Percentiles rank a stretch among this genome's conserved stretches.
These are phyloP conservation scores for Sebastes glaucus DNA, from an alignment of 2,797 vertebrate genomes.

Conservation along the genomic window DNA sequence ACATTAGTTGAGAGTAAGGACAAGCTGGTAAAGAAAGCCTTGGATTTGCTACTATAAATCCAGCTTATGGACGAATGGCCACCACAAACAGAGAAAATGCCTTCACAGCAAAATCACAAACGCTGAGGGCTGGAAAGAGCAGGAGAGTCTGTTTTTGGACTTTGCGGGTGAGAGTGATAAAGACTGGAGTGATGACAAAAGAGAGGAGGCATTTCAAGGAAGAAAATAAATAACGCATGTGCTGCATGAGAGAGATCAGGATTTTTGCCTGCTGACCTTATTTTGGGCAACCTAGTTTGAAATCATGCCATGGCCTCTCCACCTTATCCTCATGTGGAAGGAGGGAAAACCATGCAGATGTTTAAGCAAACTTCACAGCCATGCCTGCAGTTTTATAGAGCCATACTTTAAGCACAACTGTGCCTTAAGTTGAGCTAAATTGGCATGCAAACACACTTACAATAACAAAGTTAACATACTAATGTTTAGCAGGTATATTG, in stretches of 20 bases:
- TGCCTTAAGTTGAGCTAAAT: background rate
- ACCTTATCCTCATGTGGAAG: background rate
- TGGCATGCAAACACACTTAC: background rate
- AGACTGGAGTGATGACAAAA: conserved; percentile 27
- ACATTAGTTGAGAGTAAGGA: conserved; percentile 58
- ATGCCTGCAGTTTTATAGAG: background rate
- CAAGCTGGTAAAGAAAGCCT: conserved; percentile 62
- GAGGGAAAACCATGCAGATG: background rate
- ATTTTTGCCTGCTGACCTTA: background rate
- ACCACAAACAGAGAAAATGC: conserved; percentile 69
- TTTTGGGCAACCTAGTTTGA: background rate
- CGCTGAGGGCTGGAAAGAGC: conserved; percentile 48
- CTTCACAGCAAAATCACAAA: conserved; percentile 65
- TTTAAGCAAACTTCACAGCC: background rate
- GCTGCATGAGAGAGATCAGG: background rate
- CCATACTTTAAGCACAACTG: background rate
- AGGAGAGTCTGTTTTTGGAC: conserved; percentile 50
- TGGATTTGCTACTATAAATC: conserved; percentile 73
- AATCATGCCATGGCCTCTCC: background rate
- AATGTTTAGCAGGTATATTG: background rate
- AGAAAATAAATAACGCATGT: conserved; percentile 20
- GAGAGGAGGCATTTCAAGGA: conserved; percentile 8
- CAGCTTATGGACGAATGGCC: conserved; percentile 66
- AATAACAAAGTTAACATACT: background rate
- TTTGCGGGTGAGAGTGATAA: conserved; percentile 47